Base-by-base conservation (phyloP, 2,797 vertebrate species). In the Oryzias sinensis region DNA sequence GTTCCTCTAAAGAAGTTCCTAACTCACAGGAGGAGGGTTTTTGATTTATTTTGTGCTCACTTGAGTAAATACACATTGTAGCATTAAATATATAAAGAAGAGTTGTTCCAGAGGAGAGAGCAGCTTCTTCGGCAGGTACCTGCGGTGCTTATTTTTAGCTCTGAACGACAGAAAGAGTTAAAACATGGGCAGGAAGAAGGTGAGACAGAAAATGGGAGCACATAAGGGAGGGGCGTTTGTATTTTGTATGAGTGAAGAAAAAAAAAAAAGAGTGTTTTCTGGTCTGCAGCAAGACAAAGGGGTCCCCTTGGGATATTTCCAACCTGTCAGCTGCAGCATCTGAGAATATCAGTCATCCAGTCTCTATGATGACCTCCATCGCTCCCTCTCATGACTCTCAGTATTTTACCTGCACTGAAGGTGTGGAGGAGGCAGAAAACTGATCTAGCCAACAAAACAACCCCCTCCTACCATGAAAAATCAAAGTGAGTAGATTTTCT, bases 131-230 rank as follows among this genome's bases (percentile, higher is more conserved):
- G 47, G 22, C 46, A 3, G 17, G 17, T 67, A 78, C 72, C 74
- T 62, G 70, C 71, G 54, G 62, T 40, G 53, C 68, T 75, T 76
- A 72, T 81, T 79, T 79, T 75, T 77, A 81, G 77, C 65, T 76
- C 64, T 53, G 49, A 76, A 64, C 5, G 50, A 73, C 40, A 69
- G 59, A 72, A 22, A 25, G 13, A 43, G 40, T 25, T 24, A 49
- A 42, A 59, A 37, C 29, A 37, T 58, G 62, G 25, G 17, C 61
- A 44, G 52, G 47, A 57, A 56, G 29, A 53, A 43, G 51, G 56
- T 33, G 73, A 74, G 55, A 64, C 52, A 62, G 62, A 49, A 76
- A 82, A 78, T 16, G 46, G 68, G 68, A 63, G 69, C 50, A 79
- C 66, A 37, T 11, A 24, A 20, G 47, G 68, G 69, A 65, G 53